Conservation (phyloP, 2,113 vertebrate genomes). For the Otis tarda region DNA sequence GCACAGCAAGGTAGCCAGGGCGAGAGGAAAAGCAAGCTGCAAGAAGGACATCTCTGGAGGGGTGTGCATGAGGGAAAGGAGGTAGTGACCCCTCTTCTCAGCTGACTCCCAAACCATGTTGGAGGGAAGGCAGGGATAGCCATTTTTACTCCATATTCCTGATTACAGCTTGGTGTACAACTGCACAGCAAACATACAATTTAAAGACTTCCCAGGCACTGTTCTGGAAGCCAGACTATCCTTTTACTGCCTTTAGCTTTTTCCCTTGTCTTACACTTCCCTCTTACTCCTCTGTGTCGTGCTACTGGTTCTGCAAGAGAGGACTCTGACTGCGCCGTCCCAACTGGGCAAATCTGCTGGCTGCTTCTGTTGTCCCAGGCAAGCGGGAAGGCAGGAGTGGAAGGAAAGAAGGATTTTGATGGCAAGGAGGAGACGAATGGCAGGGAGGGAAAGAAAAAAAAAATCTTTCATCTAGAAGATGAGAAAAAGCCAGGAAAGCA, state of each 20-base stretch:
- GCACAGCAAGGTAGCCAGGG: neutral
- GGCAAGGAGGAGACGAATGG: neutral
- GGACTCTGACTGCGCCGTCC: neutral
- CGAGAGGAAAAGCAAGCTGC: neutral
- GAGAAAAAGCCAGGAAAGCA: neutral
- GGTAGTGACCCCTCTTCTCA: neutral
- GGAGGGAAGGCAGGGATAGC: neutral
- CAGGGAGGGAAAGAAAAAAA: neutral
- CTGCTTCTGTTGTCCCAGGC: neutral
- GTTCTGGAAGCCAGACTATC: neutral
- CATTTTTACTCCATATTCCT: neutral
- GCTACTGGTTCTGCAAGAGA: neutral
- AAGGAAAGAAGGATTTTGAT: neutral
- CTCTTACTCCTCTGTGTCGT: neutral
- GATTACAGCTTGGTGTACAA: neutral
- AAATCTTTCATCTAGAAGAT: neutral
- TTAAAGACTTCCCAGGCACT: neutral
- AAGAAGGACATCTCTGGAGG: neutral
- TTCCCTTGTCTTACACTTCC: neutral
- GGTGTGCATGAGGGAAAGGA: neutral
- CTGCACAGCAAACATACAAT: neutral
- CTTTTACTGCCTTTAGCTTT: neutral
- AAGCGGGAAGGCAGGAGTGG: neutral
- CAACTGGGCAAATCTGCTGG: neutral
- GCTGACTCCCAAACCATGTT: neutral